A percentile compares a stretch with the other conserved stretches of the same genome.
Conservation (phyloP, 2,113 vertebrate species). For the Melanostigma gelatinosum region DNA sequence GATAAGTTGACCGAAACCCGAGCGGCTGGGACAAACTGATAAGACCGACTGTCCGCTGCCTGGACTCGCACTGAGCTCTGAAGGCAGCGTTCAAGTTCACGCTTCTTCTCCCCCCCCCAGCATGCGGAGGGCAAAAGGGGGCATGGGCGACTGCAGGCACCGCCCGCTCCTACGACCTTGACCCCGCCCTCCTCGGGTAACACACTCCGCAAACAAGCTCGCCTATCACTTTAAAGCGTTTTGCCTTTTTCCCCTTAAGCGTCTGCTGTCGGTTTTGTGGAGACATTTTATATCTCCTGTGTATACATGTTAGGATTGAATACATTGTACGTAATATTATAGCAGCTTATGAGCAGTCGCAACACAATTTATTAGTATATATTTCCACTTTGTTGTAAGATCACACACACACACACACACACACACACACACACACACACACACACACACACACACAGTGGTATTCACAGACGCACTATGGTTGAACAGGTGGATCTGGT, state of each 20-base stretch:
- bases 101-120: slow-evolving; percentile 71
- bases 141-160: slow-evolving; percentile 69
- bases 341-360: too few relatives aligned
- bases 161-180: slow-evolving; percentile 70
- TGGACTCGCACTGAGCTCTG: slow-evolving; percentile 66
- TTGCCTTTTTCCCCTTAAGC: not conserved
- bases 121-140: slow-evolving; percentile 70
- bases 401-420: too few relatives aligned
- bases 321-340: too few relatives aligned
- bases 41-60: slow-evolving; percentile 44
- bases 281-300: too few relatives aligned
- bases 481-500: too few relatives aligned
- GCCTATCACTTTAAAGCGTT: not conserved
- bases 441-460: too few relatives aligned
- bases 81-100: slow-evolving; percentile 85
- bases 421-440: too few relatives aligned
- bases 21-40: slow-evolving; percentile 34
- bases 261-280: not conserved
- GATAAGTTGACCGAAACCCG: slow-evolving; percentile 30
- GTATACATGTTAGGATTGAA: too few relatives aligned
- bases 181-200: slow-evolving; percentile 69
- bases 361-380: too few relatives aligned
- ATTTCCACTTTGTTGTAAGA: too few relatives aligned
- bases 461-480: too few relatives aligned
- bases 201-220: not conserved